phyloP scores from a whole-genome alignment of 2,888 invertebrate species.

The Drosophila niveifrons region DNA sequence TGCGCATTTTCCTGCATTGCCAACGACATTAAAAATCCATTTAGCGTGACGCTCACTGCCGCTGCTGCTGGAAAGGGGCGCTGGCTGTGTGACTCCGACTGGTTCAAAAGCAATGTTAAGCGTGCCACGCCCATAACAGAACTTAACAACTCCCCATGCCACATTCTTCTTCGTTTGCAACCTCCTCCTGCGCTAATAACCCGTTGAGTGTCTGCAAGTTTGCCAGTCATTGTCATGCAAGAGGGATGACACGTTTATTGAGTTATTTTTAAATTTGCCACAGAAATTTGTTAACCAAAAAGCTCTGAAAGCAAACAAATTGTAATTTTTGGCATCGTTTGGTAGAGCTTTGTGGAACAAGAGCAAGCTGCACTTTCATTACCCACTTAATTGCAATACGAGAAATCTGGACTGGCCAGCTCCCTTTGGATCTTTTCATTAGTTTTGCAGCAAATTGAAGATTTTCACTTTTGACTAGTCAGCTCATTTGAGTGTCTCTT shows the following conservation, averaged over 20 bases:
- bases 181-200: conserved; percentile 64
- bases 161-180: background rate
- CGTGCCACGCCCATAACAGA: conserved; percentile 36
- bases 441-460: conserved; percentile 36
- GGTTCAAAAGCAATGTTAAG: conserved; percentile 38
- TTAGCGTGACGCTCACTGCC: conserved; percentile 75
- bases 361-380: conserved; percentile 33
- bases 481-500: conserved; percentile 48
- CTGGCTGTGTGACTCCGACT: conserved; percentile 29
- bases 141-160: conserved; percentile 21
- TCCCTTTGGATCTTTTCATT: background rate
- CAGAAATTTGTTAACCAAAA: conserved; percentile 63
- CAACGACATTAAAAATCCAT: conserved; percentile 83
- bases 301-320: conserved; percentile 50
- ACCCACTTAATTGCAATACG: conserved; percentile 44
- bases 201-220: conserved; percentile 68
- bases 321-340: conserved; percentile 15
- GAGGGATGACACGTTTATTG: conserved; percentile 51
- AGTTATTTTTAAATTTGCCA: conserved; percentile 68
- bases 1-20: conserved; percentile 69
- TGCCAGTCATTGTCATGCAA: conserved; percentile 54
- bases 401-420: conserved; percentile 20
- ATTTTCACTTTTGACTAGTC: conserved; percentile 54
- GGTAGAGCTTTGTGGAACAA: background rate
- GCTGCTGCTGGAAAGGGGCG: conserved; percentile 31